Conservation (phyloP, 2,113 vertebrate genomes). For the Stigmatopora argus region DNA sequence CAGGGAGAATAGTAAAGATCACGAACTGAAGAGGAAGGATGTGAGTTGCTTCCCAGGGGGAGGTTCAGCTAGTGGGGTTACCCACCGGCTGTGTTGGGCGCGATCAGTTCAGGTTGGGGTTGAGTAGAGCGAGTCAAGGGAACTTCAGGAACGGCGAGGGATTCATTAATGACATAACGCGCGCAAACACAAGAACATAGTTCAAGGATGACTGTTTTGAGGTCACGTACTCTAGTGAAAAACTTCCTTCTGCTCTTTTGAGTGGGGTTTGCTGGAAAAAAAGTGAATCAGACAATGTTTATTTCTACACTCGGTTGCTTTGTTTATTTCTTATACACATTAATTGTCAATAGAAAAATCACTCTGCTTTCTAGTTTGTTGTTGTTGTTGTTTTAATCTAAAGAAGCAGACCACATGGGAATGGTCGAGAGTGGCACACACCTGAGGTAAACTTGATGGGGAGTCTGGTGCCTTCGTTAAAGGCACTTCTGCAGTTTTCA, state of each 20-base stretch:
- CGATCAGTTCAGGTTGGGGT: slow-evolving; percentile 7
- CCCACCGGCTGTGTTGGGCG: slow-evolving; percentile 48
- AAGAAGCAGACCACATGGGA: background rate
- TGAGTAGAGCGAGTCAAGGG: slow-evolving; percentile 17
- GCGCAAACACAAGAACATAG: background rate
- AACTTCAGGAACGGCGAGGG: slow-evolving; percentile 21
- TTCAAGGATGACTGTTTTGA: background rate
- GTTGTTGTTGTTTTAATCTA: background rate
- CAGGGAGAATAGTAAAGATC: slow-evolving; percentile 47
- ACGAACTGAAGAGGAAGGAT: slow-evolving; percentile 57
- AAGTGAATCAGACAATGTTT: background rate
- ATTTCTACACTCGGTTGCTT: background rate
- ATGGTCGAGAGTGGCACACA: background rate
- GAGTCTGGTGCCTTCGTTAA: background rate
- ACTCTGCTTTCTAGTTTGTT: background rate
- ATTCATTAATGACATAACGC: background rate
- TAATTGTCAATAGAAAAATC: background rate
- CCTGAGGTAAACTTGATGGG: background rate
- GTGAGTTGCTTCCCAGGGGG: slow-evolving; percentile 42
- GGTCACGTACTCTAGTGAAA: background rate
- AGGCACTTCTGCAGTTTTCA: background rate
- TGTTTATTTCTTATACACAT: background rate
- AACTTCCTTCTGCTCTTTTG: background rate
- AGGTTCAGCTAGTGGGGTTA: slow-evolving; percentile 56
- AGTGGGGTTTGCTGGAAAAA: no score